These are phyloP conservation scores for Ahaetulla prasina DNA, from an alignment of 2,113 vertebrate species.

Conservation along the genomic window DNA sequence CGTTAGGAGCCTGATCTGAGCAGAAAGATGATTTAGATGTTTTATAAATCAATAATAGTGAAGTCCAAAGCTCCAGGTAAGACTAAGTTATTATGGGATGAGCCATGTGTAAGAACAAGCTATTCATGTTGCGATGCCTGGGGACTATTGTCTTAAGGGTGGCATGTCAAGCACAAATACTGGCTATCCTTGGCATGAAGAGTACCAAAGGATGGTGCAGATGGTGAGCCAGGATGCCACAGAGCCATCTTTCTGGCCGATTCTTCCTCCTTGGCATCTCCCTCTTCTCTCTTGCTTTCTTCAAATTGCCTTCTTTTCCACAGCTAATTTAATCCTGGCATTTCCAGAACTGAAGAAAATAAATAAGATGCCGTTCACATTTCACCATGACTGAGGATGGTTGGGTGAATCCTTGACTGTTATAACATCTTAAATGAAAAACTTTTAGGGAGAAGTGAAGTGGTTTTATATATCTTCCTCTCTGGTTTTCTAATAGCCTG, in stretches of 20 bases:
- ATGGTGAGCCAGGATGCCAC: not conserved
- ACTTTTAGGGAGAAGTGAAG: accelerated
- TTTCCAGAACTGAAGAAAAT: not conserved
- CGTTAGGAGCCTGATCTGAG: not conserved
- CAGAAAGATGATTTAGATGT: not conserved
- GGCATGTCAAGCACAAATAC: not conserved
- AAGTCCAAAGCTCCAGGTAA: not conserved
- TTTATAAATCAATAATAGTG: not conserved
- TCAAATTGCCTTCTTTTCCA: not conserved
- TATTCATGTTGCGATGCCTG: not conserved
- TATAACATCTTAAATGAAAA: conserved; percentile 15
- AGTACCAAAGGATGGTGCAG: not conserved
- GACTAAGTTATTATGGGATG: no score
- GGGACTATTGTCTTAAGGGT: not conserved
- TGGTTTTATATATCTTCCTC: not conserved
- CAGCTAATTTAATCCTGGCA: conserved; percentile 31
- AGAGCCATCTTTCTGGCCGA: not conserved
- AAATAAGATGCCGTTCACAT: conserved; percentile 26
- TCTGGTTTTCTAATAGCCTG: not conserved
- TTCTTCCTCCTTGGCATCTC: not conserved
- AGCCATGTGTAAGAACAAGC: not conserved
- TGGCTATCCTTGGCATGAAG: not conserved
- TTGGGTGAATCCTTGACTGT: conserved; percentile 1
- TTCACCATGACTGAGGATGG: conserved; percentile 12
- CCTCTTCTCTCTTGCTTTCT: not conserved